phyloP scores from a whole-genome alignment of 2,797 vertebrate genomes.

The Hydrocynus forskahlii region DNA sequence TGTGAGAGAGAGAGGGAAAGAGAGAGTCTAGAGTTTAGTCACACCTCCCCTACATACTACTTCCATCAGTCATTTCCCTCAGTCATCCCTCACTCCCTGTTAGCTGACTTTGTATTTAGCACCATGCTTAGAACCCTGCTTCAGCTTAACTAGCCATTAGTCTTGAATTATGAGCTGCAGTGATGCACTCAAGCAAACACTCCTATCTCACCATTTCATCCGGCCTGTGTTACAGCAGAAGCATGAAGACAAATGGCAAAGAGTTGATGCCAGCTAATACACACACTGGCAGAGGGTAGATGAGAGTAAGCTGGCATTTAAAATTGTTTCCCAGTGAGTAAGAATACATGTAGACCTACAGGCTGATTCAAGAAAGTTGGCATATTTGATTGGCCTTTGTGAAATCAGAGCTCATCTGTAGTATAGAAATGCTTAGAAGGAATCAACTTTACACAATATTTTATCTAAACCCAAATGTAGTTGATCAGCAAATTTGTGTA shows the following conservation, averaged over 20 bases:
- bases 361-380: neutral
- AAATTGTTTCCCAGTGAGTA: conserved; percentile 9
- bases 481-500: neutral
- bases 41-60: conserved; percentile 25
- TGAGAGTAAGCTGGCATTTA: conserved; percentile 21
- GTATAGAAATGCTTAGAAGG: neutral
- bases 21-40: neutral
- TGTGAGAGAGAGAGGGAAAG: conserved; percentile 23
- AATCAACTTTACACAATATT: neutral
- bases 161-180: conserved; percentile 62
- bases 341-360: neutral
- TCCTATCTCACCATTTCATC: conserved; percentile 55
- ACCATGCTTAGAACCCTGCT: conserved; percentile 36
- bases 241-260: conserved; percentile 53
- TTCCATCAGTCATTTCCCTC: conserved; percentile 53
- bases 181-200: conserved; percentile 53
- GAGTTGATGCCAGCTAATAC: conserved; percentile 46
- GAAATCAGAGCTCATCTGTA: neutral
- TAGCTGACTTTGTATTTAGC: conserved; percentile 58
- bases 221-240: conserved; percentile 50
- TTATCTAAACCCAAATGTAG: neutral
- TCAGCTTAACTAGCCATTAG: conserved; percentile 61
- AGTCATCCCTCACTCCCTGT: conserved; percentile 55
- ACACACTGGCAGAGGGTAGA: conserved; percentile 14
- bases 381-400: conserved; percentile 11